Conservation (phyloP, 2,888 invertebrate species). For the Thyatira batis region DNA sequence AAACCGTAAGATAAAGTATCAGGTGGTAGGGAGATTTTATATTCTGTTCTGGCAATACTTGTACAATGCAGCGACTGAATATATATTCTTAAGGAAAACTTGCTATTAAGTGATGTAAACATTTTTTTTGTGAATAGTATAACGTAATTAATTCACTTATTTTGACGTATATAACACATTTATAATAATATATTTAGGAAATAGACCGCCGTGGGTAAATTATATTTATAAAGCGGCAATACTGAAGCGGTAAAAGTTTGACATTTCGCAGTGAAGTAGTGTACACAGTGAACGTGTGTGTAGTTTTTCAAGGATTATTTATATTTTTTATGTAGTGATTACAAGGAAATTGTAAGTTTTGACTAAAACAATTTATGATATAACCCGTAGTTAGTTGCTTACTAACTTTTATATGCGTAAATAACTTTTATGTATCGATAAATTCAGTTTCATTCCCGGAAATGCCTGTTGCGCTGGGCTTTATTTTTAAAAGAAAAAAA, state of each 20-base stretch:
- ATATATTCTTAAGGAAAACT: not conserved
- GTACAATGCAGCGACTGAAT: not conserved
- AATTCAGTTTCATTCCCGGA: conserved; percentile 51
- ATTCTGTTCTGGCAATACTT: conserved; percentile 44
- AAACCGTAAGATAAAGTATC: conserved; percentile 20
- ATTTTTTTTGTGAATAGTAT: too few species aligned
- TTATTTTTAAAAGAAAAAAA: conserved; percentile 62
- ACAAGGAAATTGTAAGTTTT: conserved; percentile 68
- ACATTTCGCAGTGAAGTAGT: conserved; percentile 73
- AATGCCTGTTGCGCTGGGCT: conserved; percentile 56
- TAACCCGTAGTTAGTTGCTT: conserved; percentile 20
- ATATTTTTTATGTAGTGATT: conserved; percentile 72
- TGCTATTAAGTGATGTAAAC: too few species aligned
- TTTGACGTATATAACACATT: not conserved
- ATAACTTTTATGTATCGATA: conserved; percentile 9
- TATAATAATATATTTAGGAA: not conserved
- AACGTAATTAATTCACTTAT: not conserved
- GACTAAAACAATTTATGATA: conserved; percentile 54
- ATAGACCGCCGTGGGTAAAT: conserved; percentile 27
- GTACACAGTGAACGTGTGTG: conserved; percentile 74
- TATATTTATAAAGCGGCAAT: conserved; percentile 46
- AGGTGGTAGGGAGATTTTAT: conserved; percentile 33
- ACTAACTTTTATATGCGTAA: conserved; percentile 4
- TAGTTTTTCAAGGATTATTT: conserved; percentile 51
- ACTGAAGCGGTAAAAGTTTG: conserved; percentile 52